Conservation (phyloP, 53 echinoderm and acorn worm genomes). For the Hippasteria phrygiana region DNA sequence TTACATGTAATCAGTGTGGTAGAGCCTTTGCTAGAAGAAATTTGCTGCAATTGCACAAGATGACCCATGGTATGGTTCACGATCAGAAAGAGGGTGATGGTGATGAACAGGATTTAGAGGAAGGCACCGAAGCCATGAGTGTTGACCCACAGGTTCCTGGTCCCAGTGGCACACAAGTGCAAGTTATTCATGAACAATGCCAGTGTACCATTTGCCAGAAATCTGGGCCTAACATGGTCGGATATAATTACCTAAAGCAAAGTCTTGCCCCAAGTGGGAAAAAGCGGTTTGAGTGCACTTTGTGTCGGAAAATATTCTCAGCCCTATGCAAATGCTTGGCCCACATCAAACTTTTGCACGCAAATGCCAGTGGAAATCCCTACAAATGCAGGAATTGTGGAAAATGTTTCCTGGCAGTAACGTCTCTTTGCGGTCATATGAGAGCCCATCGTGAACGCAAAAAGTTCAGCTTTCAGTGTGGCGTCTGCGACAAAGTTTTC, state of each 20-base stretch:
- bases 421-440: slow-evolving; percentile 59
- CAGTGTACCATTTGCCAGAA: slow-evolving; percentile 56
- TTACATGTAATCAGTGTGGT: slow-evolving; percentile 69
- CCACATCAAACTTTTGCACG: slow-evolving; percentile 48
- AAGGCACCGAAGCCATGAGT: background rate
- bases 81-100: slow-evolving; percentile 44
- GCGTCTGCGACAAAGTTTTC: slow-evolving; percentile 58
- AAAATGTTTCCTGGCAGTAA: slow-evolving; percentile 58
- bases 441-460: slow-evolving; percentile 60
- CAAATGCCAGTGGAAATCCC: slow-evolving; percentile 58
- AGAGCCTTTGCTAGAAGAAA: slow-evolving; percentile 60
- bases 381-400: slow-evolving; percentile 66
- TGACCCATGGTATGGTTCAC: slow-evolving; percentile 65
- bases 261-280: slow-evolving; percentile 38
- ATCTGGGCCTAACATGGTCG: slow-evolving; percentile 62
- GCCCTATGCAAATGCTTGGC: slow-evolving; percentile 49
- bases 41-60: slow-evolving; percentile 64
- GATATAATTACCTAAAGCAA: slow-evolving; percentile 43
- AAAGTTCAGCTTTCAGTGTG: slow-evolving; percentile 64
- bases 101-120: slow-evolving; percentile 42
- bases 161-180: slow-evolving; percentile 8
- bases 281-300: slow-evolving; percentile 44
- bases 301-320: slow-evolving; percentile 43
- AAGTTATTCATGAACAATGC: slow-evolving; percentile 4
- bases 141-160: slow-evolving; percentile 23